phyloP scores from a whole-genome alignment of 2,113 vertebrate species.

The Passer montanus region DNA sequence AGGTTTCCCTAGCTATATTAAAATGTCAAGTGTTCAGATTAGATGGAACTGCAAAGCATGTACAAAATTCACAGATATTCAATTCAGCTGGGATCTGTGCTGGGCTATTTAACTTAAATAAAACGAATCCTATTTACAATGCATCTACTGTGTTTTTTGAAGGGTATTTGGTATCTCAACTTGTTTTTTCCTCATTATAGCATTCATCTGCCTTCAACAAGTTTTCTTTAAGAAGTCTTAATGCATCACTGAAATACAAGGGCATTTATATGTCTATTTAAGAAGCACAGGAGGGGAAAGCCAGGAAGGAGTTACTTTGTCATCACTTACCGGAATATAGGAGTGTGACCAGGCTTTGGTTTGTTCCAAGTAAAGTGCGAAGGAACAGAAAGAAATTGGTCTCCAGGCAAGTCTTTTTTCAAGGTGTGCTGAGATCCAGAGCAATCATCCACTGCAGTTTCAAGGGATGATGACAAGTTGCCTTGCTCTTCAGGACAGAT shows the following conservation, averaged over 20 bases:
- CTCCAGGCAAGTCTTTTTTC: slow-evolving; percentile 92
- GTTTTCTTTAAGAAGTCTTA: not conserved
- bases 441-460: slow-evolving; percentile 87
- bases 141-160: not conserved
- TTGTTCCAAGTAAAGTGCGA: slow-evolving; percentile 98
- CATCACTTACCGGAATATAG: slow-evolving; percentile 91
- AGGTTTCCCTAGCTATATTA: not conserved
- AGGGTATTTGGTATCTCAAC: not conserved
- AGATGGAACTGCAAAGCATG: not conserved
- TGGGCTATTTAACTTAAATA: not conserved
- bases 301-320: not conserved
- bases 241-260: not conserved
- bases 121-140: not conserved
- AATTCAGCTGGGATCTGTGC: not conserved
- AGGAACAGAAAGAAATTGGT: slow-evolving; percentile 97
- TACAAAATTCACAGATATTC: not conserved
- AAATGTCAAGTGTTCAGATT: not conserved
- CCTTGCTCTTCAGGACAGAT: slow-evolving; percentile 87
- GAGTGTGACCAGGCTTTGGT: slow-evolving; percentile 96
- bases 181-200: not conserved
- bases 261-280: not conserved
- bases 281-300: not conserved
- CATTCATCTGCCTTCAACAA: not conserved
- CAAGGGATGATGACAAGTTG: slow-evolving; percentile 86
- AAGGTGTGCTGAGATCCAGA: slow-evolving; percentile 81